Evolutionary conservation across 2,888 invertebrate genomes (phyloP).

Genomic region (Sphinx pinastri): DNA sequence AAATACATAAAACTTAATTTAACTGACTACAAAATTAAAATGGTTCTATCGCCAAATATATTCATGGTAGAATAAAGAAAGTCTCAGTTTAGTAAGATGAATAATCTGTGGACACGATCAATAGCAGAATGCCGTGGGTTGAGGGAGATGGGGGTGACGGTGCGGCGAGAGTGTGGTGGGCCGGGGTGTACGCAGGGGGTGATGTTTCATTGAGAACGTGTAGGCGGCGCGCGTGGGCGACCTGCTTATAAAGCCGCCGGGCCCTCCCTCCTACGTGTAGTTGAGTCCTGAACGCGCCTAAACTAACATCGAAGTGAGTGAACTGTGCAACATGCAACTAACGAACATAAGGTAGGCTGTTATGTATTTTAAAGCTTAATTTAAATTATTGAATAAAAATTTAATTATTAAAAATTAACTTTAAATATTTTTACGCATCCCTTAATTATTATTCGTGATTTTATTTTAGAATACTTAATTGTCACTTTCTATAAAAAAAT

Average conservation of each 20-base stretch:
- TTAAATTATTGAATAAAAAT: slow-evolving; percentile 18
- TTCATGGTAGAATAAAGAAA: slow-evolving; percentile 25
- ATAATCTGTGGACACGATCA: slow-evolving; percentile 79
- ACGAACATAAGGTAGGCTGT: slow-evolving; percentile 67
- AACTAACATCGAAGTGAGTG: slow-evolving; percentile 59
- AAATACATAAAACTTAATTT: background rate
- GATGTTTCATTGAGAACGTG: slow-evolving; percentile 87
- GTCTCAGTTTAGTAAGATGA: slow-evolving; percentile 70
- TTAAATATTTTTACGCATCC: background rate
- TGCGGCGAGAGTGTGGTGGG: slow-evolving; percentile 47
- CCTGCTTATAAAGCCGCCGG: slow-evolving; percentile 72
- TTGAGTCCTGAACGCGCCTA: slow-evolving; percentile 62
- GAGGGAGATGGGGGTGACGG: slow-evolving; percentile 47
- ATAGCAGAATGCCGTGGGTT: slow-evolving; percentile 66
- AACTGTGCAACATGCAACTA: slow-evolving; percentile 68
- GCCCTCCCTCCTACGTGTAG: slow-evolving; percentile 69
- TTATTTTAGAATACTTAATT: background rate
- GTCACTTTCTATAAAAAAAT: background rate
- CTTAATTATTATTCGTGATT: background rate
- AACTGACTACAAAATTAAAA: background rate
- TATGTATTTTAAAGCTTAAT: too few species aligned
- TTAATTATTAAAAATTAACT: slow-evolving; percentile 27
- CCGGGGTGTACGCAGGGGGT: slow-evolving; percentile 49
- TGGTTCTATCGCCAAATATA: background rate
- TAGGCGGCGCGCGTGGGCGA: slow-evolving; percentile 85